Conservation (phyloP, 2,888 invertebrate species). For the Tipula lateralis region DNA sequence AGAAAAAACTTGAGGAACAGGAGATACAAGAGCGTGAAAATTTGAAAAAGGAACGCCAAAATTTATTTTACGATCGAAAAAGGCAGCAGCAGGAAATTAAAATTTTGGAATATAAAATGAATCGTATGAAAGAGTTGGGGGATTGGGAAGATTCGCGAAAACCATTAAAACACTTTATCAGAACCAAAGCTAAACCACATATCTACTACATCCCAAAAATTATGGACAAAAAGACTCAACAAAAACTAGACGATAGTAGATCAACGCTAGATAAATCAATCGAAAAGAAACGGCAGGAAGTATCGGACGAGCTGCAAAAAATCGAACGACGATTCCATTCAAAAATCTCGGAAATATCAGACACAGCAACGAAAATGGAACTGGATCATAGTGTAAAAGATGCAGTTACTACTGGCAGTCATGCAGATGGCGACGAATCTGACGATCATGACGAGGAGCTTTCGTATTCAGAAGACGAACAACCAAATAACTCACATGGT, state of each 20-base stretch:
- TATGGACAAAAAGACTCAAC: conserved; percentile 64
- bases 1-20: conserved; percentile 89
- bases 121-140: conserved; percentile 80
- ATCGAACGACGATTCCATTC: conserved; percentile 51
- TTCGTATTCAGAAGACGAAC: not conserved
- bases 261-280: conserved; percentile 61
- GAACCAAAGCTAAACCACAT: conserved; percentile 79
- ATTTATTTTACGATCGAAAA: conserved; percentile 78
- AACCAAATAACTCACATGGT: not conserved
- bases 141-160: conserved; percentile 79
- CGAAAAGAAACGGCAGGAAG: conserved; percentile 57
- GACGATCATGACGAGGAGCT: conserved; percentile 50
- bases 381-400: conserved; percentile 34
- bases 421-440: conserved; percentile 50
- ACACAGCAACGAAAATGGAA: conserved; percentile 34
- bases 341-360: conserved; percentile 32
- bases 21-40: conserved; percentile 82
- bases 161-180: conserved; percentile 74
- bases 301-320: conserved; percentile 60
- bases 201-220: conserved; percentile 84
- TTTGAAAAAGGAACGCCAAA: conserved; percentile 74
- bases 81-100: conserved; percentile 84
- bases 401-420: conserved; percentile 50
- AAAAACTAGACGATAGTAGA: conserved; percentile 61
- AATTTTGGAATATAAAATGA: conserved; percentile 85